These are phyloP conservation scores for Nothoprocta pentlandii DNA, from an alignment of 2,113 vertebrate genomes.

Conservation along the genomic window DNA sequence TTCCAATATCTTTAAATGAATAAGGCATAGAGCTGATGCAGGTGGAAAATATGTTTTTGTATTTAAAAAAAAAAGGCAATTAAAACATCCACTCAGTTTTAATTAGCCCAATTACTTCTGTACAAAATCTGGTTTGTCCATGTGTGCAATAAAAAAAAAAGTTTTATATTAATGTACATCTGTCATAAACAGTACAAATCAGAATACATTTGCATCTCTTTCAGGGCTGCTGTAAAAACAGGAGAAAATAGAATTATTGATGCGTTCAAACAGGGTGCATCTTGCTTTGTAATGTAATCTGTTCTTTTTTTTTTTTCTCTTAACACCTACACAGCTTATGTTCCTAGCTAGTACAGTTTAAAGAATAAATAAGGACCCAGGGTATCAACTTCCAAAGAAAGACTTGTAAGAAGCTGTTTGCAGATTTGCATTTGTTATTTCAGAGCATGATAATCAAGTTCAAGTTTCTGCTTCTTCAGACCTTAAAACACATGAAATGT, in stretches of 20 bases:
- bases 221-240: constrained; percentile 15
- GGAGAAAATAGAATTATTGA: constrained; percentile 58
- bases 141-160: constrained; percentile 14
- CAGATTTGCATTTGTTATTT: constrained; percentile 44
- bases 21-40: background rate
- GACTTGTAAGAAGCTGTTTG: constrained; percentile 32
- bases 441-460: background rate
- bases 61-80: background rate
- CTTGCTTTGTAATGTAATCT: constrained; percentile 64
- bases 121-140: constrained; percentile 23
- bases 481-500: background rate
- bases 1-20: background rate
- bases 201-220: constrained; percentile 49
- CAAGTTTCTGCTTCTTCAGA: constrained; percentile 11
- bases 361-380: constrained; percentile 49
- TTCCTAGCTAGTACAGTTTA: constrained; percentile 56
- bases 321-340: constrained; percentile 77
- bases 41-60: constrained; percentile 10
- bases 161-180: constrained; percentile 57
- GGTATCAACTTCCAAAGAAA: constrained; percentile 48
- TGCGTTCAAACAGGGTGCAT: constrained; percentile 55
- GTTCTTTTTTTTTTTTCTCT: constrained; percentile 62
- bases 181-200: constrained; percentile 30
- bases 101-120: constrained; percentile 63
- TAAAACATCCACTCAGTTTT: constrained; percentile 54